A percentile compares a stretch with the other conserved stretches of the same genome.
Evolutionary conservation across 2,113 vertebrate genomes (phyloP).

Genomic region (Circaetus gallicus): DNA sequence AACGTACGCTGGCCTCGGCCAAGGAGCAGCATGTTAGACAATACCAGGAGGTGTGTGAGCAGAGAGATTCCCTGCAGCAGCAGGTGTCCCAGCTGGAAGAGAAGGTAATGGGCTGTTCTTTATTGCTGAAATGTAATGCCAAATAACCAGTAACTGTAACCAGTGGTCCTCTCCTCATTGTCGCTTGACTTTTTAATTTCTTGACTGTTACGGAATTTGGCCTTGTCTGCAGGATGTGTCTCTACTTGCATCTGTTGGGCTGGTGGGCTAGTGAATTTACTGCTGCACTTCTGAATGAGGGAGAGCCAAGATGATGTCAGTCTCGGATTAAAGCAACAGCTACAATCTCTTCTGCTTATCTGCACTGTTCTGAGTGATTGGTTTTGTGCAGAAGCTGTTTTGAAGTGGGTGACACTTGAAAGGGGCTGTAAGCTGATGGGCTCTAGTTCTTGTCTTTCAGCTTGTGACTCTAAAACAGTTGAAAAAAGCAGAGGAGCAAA

Average conservation of each 20-base stretch:
- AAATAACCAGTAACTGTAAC: background rate
- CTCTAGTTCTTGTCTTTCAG: conserved; percentile 46
- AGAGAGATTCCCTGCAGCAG: conserved; percentile 78
- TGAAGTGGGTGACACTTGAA: background rate
- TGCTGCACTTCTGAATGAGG: background rate
- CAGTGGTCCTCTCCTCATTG: background rate
- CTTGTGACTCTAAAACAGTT: conserved; percentile 62
- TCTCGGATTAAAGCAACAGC: background rate
- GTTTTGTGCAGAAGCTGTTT: background rate
- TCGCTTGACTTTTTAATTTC: background rate
- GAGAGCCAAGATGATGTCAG: background rate
- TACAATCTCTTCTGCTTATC: background rate
- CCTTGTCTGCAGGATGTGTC: fast-evolving
- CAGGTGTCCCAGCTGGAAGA: conserved; percentile 79
- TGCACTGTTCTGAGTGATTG: background rate
- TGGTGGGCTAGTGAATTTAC: background rate
- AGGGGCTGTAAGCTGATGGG: background rate
- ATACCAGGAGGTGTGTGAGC: conserved; percentile 76
- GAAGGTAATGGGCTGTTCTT: conserved; percentile 68
- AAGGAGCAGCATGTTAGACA: conserved; percentile 79
- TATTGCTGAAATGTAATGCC: background rate
- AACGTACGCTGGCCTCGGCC: conserved; percentile 72
- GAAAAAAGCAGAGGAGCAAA: conserved; percentile 72
- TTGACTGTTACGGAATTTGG: background rate
- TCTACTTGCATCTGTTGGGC: background rate